Percentiles rank a stretch among this genome's conserved stretches.
phyloP scores from a whole-genome alignment of 2,113 vertebrate species.

The Engystomops pustulosus region DNA sequence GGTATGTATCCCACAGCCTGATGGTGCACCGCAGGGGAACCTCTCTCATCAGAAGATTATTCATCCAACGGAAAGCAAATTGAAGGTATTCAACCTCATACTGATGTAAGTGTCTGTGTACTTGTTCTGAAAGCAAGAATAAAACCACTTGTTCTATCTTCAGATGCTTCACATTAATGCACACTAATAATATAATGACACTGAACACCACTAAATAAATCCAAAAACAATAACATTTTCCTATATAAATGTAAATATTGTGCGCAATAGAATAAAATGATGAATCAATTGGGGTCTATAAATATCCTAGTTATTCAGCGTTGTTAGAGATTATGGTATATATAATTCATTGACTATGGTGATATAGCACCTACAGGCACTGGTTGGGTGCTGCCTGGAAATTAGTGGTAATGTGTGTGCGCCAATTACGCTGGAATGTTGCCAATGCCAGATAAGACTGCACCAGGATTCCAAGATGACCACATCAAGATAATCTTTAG shows the following conservation, averaged over 20 bases:
- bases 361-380: too few relatives aligned
- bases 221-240: neutral
- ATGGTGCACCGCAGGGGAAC: conserved; percentile 90
- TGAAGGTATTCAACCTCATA: conserved; percentile 96
- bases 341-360: too few relatives aligned
- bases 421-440: too few relatives aligned
- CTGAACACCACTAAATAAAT: neutral
- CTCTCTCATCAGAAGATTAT: conserved; percentile 96
- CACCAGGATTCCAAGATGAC: too few relatives aligned
- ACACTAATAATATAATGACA: conserved; percentile 24
- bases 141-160: conserved; percentile 51
- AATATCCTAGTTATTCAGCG: too few relatives aligned
- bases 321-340: too few relatives aligned
- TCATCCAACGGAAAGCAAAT: conserved; percentile 99
- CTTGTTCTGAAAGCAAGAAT: conserved; percentile 77
- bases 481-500: too few relatives aligned
- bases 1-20: conserved; percentile 95
- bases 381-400: too few relatives aligned
- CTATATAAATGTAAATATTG: neutral
- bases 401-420: too few relatives aligned
- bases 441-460: too few relatives aligned
- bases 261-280: neutral
- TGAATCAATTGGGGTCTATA: too few relatives aligned
- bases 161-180: conserved; percentile 26
- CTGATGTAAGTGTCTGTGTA: conserved; percentile 91